A percentile compares a stretch with the other conserved stretches of the same genome.
These are phyloP conservation scores for Typhlichthys eigenmanni DNA, from an alignment of 2,797 vertebrate species.

Conservation along the genomic window DNA sequence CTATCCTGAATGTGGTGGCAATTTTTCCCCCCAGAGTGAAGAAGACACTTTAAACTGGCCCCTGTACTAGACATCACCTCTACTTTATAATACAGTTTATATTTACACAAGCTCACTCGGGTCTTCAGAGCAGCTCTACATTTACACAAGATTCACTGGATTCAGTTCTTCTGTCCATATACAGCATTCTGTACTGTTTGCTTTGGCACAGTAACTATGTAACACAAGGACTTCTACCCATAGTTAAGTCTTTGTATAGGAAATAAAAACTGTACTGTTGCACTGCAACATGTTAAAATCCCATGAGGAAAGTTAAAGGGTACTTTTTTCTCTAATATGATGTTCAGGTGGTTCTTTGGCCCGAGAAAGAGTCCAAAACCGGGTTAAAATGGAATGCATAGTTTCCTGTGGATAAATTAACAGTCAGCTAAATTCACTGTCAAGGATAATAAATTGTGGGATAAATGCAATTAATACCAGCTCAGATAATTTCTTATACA, in stretches of 20 bases:
- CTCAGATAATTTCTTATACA: conserved; percentile 4
- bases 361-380: conserved; percentile 64
- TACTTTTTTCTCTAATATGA: conserved; percentile 30
- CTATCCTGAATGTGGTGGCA: conserved; percentile 61
- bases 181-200: conserved; percentile 44
- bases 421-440: neutral
- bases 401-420: neutral
- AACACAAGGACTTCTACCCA: conserved; percentile 34
- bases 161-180: conserved; percentile 35
- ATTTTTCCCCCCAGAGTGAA: conserved; percentile 56
- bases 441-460: neutral
- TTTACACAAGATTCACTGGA: conserved; percentile 42
- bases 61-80: conserved; percentile 66
- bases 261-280: conserved; percentile 21
- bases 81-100: conserved; percentile 66
- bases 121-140: conserved; percentile 27
- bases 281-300: conserved; percentile 28
- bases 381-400: conserved; percentile 36
- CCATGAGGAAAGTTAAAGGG: conserved; percentile 59
- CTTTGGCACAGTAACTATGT: conserved; percentile 70
- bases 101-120: conserved; percentile 54
- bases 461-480: conserved; percentile 3
- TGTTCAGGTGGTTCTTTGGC: conserved; percentile 38
- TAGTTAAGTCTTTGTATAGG: conserved; percentile 22
- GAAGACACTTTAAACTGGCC: conserved; percentile 71